These are phyloP conservation scores for Drosophila navojoa DNA, from an alignment of 1,140 invertebrate species.

Conservation along the genomic window DNA sequence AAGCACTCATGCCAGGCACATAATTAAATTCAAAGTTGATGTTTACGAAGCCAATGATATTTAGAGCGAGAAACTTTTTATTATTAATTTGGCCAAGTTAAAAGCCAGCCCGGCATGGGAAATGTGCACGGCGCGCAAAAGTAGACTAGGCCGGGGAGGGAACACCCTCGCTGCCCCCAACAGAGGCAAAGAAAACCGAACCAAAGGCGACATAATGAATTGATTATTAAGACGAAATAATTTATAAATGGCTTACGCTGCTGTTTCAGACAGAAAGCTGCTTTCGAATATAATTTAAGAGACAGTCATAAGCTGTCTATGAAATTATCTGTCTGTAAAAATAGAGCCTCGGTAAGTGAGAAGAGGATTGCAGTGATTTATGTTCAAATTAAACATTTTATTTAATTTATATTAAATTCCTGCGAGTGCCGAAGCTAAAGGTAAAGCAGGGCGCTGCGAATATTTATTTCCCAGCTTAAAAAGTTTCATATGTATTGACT, in stretches of 20 bases:
- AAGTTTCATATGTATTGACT: no score
- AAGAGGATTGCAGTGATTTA: no score
- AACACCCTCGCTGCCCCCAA: not conserved
- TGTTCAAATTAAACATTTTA: no score
- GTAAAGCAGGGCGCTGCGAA: no score
- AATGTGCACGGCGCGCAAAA: not conserved
- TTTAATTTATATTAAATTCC: no score
- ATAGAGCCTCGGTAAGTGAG: no score
- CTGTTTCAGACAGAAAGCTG: not conserved
- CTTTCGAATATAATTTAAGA: not conserved
- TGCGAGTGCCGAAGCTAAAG: no score
- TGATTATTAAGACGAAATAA: not conserved
- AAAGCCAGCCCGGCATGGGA: not conserved
- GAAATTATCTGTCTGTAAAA: no score
- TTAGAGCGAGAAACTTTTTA: not conserved
- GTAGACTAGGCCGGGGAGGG: not conserved
- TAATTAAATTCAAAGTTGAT: constrained; percentile 10
- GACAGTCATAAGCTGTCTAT: no score
- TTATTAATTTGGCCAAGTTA: constrained; percentile 4
- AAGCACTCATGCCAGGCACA: not conserved
- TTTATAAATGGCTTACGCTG: constrained; percentile 1
- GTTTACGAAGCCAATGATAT: constrained; percentile 2
- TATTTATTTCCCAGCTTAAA: no score
- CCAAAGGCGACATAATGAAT: not conserved
- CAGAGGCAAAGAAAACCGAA: not conserved